Conservation (phyloP, 1,140 invertebrate species). For the Protaetia brevitarsis region DNA sequence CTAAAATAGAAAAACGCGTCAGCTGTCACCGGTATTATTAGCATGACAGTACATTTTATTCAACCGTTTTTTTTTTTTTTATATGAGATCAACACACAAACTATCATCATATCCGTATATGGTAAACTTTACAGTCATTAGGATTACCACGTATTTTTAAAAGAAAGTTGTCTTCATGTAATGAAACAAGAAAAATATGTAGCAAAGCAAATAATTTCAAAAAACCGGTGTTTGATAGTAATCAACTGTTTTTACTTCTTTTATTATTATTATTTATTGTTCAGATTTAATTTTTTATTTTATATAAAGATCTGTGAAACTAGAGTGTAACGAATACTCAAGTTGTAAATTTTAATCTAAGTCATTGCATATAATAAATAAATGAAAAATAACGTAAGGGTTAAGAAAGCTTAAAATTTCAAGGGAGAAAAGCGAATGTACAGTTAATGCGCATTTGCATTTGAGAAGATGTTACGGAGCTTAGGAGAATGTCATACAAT, state of each 20-base stretch:
- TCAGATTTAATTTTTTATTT: slow-evolving; percentile 4
- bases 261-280: slow-evolving; percentile 17
- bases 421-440: not conserved
- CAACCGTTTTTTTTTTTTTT: too few relatives aligned
- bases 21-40: slow-evolving; percentile 3
- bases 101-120: too few relatives aligned
- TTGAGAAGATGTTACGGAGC: too few relatives aligned
- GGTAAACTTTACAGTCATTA: too few relatives aligned
- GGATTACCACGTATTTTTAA: too few relatives aligned
- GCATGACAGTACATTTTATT: too few relatives aligned
- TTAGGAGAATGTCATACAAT: too few relatives aligned
- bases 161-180: too few relatives aligned
- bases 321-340: slow-evolving; percentile 12
- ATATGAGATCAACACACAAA: too few relatives aligned
- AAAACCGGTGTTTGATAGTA: not conserved
- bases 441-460: too few relatives aligned
- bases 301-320: slow-evolving; percentile 11
- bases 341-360: slow-evolving; percentile 16
- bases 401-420: not conserved
- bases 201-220: not conserved
- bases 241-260: not conserved
- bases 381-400: not conserved
- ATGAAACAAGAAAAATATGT: too few relatives aligned
- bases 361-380: not conserved
- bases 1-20: not conserved